Evolutionary conservation across 2,888 invertebrate genomes (phyloP).

Genomic region (Agonopterix arenella): DNA sequence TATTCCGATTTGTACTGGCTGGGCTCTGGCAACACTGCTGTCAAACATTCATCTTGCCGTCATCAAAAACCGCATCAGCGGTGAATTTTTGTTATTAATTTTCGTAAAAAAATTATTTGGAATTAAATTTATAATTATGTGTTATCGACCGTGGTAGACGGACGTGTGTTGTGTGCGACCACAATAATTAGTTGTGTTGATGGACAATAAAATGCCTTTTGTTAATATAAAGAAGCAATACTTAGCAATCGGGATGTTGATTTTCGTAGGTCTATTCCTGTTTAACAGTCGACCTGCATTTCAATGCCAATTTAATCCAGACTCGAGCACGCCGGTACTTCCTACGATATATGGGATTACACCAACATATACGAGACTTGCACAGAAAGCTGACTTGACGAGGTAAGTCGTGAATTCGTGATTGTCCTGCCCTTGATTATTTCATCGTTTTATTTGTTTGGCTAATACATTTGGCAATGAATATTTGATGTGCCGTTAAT

Average conservation of each 20-base stretch:
- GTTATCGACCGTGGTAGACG: neutral
- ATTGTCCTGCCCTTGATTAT: slow-evolving; percentile 47
- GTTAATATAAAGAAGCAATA: slow-evolving; percentile 69
- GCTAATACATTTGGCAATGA: slow-evolving; percentile 21
- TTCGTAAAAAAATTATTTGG: neutral
- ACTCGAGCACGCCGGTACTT: slow-evolving; percentile 44
- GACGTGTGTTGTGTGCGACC: neutral
- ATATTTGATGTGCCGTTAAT: neutral
- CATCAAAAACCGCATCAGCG: neutral
- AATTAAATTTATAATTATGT: neutral
- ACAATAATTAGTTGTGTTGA: neutral
- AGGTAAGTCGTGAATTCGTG: slow-evolving; percentile 73
- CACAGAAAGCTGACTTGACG: slow-evolving; percentile 96
- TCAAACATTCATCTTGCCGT: too few species aligned
- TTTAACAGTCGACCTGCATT: slow-evolving; percentile 61
- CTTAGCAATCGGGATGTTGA: slow-evolving; percentile 60
- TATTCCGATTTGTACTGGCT: too few species aligned
- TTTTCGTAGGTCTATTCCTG: slow-evolving; percentile 63
- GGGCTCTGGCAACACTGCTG: too few species aligned
- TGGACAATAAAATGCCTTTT: slow-evolving; percentile 47
- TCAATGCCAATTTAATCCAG: slow-evolving; percentile 60
- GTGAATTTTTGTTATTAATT: neutral
- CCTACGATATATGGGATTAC: slow-evolving; percentile 94
- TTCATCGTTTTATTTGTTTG: slow-evolving; percentile 13
- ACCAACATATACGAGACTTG: slow-evolving; percentile 91